Percentiles rank a stretch among this genome's conserved stretches.
Conservation (phyloP, 2,113 vertebrate species). For the Hemicordylus capensis region DNA sequence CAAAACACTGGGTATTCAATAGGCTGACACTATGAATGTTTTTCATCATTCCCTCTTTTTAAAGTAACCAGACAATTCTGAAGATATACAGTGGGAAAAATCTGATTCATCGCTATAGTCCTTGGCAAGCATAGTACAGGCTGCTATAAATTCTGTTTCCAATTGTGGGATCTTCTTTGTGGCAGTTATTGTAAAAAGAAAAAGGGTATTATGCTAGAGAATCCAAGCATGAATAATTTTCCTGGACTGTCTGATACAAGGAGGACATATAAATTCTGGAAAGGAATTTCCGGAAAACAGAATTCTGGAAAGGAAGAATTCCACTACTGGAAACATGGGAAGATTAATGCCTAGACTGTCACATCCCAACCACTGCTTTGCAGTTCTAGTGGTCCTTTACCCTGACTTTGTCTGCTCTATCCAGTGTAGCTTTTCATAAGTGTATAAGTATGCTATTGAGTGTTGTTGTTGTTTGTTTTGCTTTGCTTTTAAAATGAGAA, state of each 20-base stretch:
- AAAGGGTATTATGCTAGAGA: constrained; percentile 39
- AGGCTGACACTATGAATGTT: constrained; percentile 20
- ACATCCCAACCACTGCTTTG: too few relatives aligned
- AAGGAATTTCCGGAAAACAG: not conserved
- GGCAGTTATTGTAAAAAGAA: constrained; percentile 45
- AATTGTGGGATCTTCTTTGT: constrained; percentile 42
- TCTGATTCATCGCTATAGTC: constrained; percentile 44
- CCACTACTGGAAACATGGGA: not conserved
- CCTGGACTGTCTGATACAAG: not conserved
- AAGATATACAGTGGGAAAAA: constrained; percentile 10
- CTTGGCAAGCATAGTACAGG: constrained; percentile 44
- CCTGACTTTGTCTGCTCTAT: not conserved
- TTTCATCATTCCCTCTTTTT: not conserved
- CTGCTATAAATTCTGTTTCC: constrained; percentile 54
- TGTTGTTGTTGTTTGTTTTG: not conserved
- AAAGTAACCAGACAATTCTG: constrained; percentile 24
- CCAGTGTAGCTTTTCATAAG: not conserved
- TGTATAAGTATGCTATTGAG: not conserved
- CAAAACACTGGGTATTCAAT: not conserved
- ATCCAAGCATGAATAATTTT: constrained; percentile 19
- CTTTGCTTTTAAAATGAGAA: constrained; percentile 14
- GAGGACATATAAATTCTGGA: not conserved
- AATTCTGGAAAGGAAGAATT: constrained; percentile 15
- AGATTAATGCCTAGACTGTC: not conserved
- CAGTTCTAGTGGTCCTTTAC: not conserved